A percentile compares a stretch with the other conserved stretches of the same genome.
These are phyloP conservation scores for Trinorchestia longiramus DNA, from an alignment of 1,140 invertebrate genomes.

Conservation along the genomic window DNA sequence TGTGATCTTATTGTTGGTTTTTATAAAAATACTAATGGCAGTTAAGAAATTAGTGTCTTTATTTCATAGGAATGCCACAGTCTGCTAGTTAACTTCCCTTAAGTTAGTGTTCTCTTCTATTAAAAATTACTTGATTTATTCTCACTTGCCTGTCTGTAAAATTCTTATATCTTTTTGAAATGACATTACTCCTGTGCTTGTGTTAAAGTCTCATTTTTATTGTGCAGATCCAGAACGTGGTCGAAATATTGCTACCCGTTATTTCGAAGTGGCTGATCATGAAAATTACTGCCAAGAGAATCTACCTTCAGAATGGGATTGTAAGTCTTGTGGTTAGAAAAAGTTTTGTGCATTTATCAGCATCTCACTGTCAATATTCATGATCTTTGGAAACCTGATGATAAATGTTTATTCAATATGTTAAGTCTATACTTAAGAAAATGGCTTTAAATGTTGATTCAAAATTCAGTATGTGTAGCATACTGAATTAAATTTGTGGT, in stretches of 20 bases:
- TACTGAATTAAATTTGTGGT: too few species aligned
- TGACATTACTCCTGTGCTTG: neutral
- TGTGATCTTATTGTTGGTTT: too few species aligned
- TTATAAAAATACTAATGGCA: too few species aligned
- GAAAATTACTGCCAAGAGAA: neutral
- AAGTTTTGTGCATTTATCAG: neutral
- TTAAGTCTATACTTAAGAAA: too few species aligned
- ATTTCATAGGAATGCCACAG: neutral
- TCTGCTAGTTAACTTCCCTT: neutral
- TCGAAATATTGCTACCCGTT: neutral
- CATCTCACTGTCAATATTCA: too few species aligned
- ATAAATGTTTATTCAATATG: too few species aligned
- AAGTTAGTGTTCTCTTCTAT: neutral
- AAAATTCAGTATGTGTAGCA: too few species aligned
- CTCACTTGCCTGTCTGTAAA: neutral
- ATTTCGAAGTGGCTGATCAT: conserved; percentile 21
- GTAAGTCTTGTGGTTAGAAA: neutral
- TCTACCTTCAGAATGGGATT: conserved; percentile 23
- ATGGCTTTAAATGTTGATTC: too few species aligned
- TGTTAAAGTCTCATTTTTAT: neutral
- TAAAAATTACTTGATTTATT: neutral
- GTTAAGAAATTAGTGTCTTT: neutral
- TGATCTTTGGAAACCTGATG: too few species aligned
- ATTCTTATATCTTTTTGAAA: neutral
- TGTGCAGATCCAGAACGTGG: conserved; percentile 24